Evolutionary conservation across 2,888 invertebrate genomes (phyloP).

Genomic region (Tromatobia lineatoria): DNA sequence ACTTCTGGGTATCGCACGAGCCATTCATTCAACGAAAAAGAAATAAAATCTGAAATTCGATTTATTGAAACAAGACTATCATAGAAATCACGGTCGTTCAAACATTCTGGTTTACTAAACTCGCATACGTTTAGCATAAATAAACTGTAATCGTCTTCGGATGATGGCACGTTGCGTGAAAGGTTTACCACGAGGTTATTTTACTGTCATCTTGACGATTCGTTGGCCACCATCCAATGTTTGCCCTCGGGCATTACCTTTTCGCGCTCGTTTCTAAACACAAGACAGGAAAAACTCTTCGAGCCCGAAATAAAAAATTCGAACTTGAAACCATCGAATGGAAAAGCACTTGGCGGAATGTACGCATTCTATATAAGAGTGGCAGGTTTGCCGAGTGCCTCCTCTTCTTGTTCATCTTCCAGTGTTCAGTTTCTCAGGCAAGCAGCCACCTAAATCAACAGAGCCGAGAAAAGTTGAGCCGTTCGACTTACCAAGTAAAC

Average conservation of each 20-base stretch:
- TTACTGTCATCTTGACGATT: constrained; percentile 28
- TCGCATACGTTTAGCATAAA: constrained; percentile 27
- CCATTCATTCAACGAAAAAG: not conserved
- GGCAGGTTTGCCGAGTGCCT: constrained; percentile 37
- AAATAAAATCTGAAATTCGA: constrained; percentile 17
- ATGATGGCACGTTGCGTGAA: not conserved
- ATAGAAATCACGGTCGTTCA: constrained; percentile 6
- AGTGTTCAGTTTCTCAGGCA: constrained; percentile 31
- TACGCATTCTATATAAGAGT: constrained; percentile 9
- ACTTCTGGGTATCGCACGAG: not conserved
- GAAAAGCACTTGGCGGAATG: constrained; percentile 25
- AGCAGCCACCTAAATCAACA: constrained; percentile 44
- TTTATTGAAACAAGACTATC: constrained; percentile 9
- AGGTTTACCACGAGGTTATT: not conserved
- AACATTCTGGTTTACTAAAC: constrained; percentile 14
- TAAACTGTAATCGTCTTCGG: constrained; percentile 19
- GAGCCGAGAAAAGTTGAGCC: constrained; percentile 39
- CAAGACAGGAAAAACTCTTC: constrained; percentile 5
- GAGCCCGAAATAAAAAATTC: constrained; percentile 6
- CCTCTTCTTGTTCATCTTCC: constrained; percentile 23
- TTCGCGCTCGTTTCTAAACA: constrained; percentile 9
- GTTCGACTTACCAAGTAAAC: constrained; percentile 40
- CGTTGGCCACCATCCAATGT: constrained; percentile 1
- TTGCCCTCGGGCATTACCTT: constrained; percentile 21
- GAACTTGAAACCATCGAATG: constrained; percentile 9